Evolutionary conservation across 2,113 vertebrate species (phyloP), one percentile per base, ranked within the genome.

Genomic region (Piprites chloris): DNA sequence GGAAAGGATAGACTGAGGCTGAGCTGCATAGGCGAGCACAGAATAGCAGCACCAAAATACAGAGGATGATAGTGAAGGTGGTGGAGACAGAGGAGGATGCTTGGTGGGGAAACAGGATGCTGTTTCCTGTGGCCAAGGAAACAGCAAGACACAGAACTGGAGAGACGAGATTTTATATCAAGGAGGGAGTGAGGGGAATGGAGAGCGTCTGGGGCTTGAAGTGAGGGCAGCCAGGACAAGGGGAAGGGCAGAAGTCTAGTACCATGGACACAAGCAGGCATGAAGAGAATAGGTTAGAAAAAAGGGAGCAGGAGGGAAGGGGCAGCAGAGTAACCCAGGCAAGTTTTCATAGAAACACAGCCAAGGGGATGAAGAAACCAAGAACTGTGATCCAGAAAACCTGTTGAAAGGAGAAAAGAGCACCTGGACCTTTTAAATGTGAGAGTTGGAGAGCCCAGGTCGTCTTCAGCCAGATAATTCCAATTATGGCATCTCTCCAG

Each of bases 1-100:
- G 28, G 74, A 76, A 44, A 27, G 30, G 58, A 28, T 65, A 26
- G 39, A 15, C 22, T 52, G n/a, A 69, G 65, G 41, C 33, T 77
- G 39, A 65, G 44, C 3, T 6, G 26, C 50, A 26, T 33, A 49
- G 44, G 32, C 0, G 0, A 53, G 39, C 59, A 42, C 0, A 1
- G 46, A 27, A 37, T 33, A 50, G 41, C 41, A 73, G 11, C 23
- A 69, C 20, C 44, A 23, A 44, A 77, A 77, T 21, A 14, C 13
- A 30, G 21, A 58, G 37, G 28, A 17, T 0, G 1, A 23, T 17
- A 20, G 23, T 26, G 26, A 52, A 65, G 44, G 46, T 23, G 23
- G 27, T 41, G 23, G n/a, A 53, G 32, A 44, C 0, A 11, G 37
- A 68, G 21, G 23, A 61, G 5, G 15, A 22, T 7, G 4, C 4